Evolutionary conservation across 2,797 vertebrate genomes (phyloP).

Genomic region (Petrocephalus sullivani): DNA sequence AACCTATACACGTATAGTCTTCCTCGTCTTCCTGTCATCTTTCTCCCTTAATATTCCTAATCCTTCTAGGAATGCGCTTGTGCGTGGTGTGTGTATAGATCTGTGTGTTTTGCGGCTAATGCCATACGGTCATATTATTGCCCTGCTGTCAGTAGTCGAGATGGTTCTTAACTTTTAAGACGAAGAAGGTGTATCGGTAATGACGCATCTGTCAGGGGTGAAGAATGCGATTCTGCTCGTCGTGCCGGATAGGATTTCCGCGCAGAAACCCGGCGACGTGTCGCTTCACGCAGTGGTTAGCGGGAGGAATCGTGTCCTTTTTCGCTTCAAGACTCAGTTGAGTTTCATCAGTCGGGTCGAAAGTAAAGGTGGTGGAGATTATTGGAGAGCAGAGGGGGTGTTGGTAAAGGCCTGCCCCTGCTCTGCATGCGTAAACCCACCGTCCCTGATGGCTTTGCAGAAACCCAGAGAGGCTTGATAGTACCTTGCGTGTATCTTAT

Average conservation of each 20-base stretch:
- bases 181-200: not conserved
- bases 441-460: not conserved
- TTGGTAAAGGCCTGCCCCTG: not conserved
- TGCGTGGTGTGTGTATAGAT: not conserved
- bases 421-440: not conserved
- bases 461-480: not conserved
- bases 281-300: not conserved
- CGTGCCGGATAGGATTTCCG: not conserved
- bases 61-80: not conserved
- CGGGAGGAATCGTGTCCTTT: not conserved
- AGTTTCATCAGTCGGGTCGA: not conserved
- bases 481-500: not conserved
- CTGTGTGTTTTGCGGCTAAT: not conserved
- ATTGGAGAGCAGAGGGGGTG: not conserved
- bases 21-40: not conserved
- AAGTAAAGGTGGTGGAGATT: not conserved
- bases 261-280: not conserved
- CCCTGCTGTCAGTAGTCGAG: not conserved
- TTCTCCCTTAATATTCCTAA: not conserved
- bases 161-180: not conserved
- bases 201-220: not conserved
- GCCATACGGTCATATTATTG: not conserved
- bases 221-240: not conserved
- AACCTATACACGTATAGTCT: not conserved
- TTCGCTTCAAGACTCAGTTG: not conserved